Conservation (phyloP, 2,888 invertebrate species). For the Metellina segmentata region DNA sequence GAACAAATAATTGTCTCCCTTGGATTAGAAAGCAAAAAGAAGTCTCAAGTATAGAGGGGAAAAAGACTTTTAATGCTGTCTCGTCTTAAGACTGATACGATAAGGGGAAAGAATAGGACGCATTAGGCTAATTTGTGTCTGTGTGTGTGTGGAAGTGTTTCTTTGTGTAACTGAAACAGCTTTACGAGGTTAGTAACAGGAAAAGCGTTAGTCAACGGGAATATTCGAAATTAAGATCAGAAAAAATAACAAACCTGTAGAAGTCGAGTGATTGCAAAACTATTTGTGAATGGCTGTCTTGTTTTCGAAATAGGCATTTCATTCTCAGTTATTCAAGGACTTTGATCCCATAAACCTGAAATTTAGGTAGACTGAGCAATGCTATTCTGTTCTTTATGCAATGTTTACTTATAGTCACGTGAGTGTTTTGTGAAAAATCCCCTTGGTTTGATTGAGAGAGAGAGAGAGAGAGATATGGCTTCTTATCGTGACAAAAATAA, state of each 20-base stretch:
- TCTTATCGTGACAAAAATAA: no score
- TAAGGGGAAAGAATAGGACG: background rate
- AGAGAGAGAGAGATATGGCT: no score
- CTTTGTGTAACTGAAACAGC: background rate
- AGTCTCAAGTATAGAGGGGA: background rate
- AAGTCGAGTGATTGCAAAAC: background rate
- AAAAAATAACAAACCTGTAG: background rate
- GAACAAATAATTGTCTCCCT: background rate
- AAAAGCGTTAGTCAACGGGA: background rate
- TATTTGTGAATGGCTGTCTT: background rate
- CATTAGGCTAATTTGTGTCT: background rate
- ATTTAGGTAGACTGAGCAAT: no score
- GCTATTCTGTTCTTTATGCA: no score
- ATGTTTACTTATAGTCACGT: no score
- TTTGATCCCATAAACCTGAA: no score
- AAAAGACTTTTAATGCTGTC: background rate
- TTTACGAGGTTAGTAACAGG: background rate
- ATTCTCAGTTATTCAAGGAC: no score
- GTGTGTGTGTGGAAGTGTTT: no score
- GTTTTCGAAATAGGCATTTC: no score
- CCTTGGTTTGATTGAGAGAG: no score
- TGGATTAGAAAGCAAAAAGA: background rate
- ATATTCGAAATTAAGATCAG: background rate
- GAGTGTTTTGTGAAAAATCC: no score
- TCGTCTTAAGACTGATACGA: background rate